Conservation (phyloP, 2,113 vertebrate species). For the Beaufortia kweichowensis region DNA sequence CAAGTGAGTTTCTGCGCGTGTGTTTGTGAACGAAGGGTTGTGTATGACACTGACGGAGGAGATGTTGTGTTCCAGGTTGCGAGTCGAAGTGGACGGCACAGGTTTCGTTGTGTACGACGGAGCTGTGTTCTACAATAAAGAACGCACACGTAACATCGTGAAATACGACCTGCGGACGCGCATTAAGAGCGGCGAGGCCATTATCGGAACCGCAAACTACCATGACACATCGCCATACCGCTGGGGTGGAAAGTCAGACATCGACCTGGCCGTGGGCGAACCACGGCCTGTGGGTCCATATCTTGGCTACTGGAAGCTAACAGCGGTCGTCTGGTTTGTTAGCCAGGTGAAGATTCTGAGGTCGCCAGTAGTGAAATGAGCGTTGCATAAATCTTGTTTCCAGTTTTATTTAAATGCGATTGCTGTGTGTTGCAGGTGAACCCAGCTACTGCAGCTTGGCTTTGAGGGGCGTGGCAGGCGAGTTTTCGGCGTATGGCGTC, state of each 20-base stretch:
- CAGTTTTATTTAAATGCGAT: background rate
- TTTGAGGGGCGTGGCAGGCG: slow-evolving; percentile 94
- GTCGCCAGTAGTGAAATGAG: background rate
- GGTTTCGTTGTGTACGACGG: slow-evolving; percentile 95
- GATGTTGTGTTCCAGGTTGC: slow-evolving; percentile 73
- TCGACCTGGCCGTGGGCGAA: slow-evolving; percentile 92
- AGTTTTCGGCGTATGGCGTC: slow-evolving; percentile 90
- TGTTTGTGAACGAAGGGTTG: background rate
- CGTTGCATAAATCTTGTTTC: too few relatives aligned
- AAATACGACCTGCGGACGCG: slow-evolving; percentile 92
- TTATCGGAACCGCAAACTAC: slow-evolving; percentile 91
- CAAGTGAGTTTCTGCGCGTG: slow-evolving; percentile 68
- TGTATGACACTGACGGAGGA: slow-evolving; percentile 57
- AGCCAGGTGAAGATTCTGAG: slow-evolving; percentile 78
- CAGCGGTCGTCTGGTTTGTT: slow-evolving; percentile 85
- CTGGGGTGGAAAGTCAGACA: slow-evolving; percentile 94
- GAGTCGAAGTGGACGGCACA: slow-evolving; percentile 87
- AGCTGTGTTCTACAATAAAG: slow-evolving; percentile 95
- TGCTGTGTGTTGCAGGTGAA: slow-evolving; percentile 77
- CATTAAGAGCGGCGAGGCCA: slow-evolving; percentile 94
- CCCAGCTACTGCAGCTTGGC: slow-evolving; percentile 91
- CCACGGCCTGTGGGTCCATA: slow-evolving; percentile 94
- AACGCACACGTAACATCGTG: slow-evolving; percentile 91
- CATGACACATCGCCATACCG: slow-evolving; percentile 94
- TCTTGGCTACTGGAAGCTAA: slow-evolving; percentile 91